Conservation (phyloP, 2,113 vertebrate species). For the Myocastor coypus region DNA sequence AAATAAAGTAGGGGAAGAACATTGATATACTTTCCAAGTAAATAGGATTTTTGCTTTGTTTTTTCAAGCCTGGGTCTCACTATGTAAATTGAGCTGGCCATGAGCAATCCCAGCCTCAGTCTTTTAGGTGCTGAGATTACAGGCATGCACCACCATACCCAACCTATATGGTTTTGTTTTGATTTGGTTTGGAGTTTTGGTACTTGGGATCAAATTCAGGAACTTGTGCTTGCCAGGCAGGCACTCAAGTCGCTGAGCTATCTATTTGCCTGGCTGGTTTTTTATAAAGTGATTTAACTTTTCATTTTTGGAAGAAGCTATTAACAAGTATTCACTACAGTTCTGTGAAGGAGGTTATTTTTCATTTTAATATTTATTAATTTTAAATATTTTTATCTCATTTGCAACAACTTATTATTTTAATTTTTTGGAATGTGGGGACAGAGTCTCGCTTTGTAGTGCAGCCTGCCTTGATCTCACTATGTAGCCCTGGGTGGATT, state of each 20-base stretch:
- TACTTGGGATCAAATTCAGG: too few relatives aligned
- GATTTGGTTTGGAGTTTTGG: too few relatives aligned
- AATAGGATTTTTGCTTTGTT: neutral
- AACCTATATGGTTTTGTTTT: neutral
- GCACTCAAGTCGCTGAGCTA: too few relatives aligned
- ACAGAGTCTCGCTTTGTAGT: too few relatives aligned
- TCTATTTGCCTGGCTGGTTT: too few relatives aligned
- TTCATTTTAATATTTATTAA: constrained; percentile 77
- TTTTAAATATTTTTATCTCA: constrained; percentile 39
- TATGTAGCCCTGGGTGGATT: too few relatives aligned
- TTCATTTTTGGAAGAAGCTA: constrained; percentile 69
- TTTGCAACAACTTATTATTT: constrained; percentile 5
- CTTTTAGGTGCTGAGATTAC: neutral
- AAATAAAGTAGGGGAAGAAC: constrained; percentile 61
- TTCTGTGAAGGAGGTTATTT: constrained; percentile 79
- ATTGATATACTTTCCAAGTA: constrained; percentile 76
- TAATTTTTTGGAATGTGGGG: neutral
- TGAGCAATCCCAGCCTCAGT: too few relatives aligned
- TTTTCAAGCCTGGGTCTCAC: too few relatives aligned
- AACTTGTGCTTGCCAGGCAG: too few relatives aligned
- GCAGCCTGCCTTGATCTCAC: too few relatives aligned
- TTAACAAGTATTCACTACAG: constrained; percentile 71
- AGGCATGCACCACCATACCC: too few relatives aligned
- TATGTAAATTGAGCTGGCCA: too few relatives aligned
- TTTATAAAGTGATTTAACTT: constrained; percentile 47